These are phyloP conservation scores for Aphrocallistes beatrix DNA, from an alignment of 37 sponge, comb jelly and placozoan species.

Conservation along the genomic window DNA sequence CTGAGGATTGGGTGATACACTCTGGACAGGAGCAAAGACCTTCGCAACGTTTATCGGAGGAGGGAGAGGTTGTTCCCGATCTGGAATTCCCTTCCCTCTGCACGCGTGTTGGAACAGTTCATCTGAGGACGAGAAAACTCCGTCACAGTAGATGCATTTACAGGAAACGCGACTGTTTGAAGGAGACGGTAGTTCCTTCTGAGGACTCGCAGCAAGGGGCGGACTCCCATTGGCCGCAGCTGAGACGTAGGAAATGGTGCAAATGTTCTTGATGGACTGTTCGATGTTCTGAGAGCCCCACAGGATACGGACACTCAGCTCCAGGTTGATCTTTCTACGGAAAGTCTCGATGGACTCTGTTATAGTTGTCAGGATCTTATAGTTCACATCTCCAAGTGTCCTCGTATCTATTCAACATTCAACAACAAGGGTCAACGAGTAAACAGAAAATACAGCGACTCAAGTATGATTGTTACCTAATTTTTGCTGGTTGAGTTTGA, in stretches of 20 bases:
- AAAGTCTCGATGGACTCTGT: neutral
- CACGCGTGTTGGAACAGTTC: neutral
- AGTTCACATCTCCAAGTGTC: neutral
- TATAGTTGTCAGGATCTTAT: neutral
- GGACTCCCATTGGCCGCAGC: neutral
- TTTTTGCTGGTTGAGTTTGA: neutral
- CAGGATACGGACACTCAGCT: neutral
- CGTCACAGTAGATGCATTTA: neutral
- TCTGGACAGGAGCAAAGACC: no score
- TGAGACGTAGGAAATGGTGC: neutral
- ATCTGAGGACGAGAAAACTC: neutral
- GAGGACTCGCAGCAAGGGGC: neutral
- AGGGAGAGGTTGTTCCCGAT: no score
- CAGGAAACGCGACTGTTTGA: neutral
- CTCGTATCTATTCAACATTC: neutral
- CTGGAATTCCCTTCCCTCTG: neutral
- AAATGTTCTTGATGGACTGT: neutral
- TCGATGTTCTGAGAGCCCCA: neutral
- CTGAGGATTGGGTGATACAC: no score
- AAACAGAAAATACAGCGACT: neutral
- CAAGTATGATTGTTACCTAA: neutral
- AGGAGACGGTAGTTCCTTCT: neutral
- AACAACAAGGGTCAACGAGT: neutral
- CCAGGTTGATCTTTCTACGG: neutral
- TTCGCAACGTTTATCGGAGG: no score